phyloP scores from a whole-genome alignment of 2,888 invertebrate genomes.

The Drosophila acutilabella region DNA sequence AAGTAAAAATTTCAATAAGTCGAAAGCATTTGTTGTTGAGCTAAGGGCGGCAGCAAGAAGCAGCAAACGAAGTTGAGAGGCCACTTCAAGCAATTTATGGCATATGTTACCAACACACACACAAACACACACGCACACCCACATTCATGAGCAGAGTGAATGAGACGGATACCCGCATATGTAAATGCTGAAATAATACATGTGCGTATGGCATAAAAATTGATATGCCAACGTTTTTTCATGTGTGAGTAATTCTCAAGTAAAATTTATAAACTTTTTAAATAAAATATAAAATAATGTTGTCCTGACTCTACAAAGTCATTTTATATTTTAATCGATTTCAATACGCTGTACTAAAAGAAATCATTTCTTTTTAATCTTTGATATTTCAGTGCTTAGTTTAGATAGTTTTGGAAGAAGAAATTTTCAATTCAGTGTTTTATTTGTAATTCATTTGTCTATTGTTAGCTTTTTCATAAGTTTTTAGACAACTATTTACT shows the following conservation, averaged over 20 bases:
- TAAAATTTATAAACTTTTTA: constrained; percentile 76
- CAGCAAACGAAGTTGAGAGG: constrained; percentile 48
- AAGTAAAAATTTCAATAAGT: constrained; percentile 73
- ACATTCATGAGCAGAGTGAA: constrained; percentile 1
- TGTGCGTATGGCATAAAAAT: constrained; percentile 79
- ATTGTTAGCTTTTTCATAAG: no score
- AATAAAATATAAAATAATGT: constrained; percentile 69
- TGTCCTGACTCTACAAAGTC: neutral
- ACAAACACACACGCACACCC: constrained; percentile 10
- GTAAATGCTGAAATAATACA: constrained; percentile 78
- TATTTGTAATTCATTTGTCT: no score
- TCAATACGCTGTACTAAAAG: constrained; percentile 4
- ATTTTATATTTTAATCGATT: constrained; percentile 7
- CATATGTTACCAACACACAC: constrained; percentile 68
- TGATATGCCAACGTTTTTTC: constrained; percentile 77
- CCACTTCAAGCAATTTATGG: constrained; percentile 79
- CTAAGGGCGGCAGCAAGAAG: constrained; percentile 1
- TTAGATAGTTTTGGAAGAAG: no score
- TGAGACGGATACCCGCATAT: constrained; percentile 49
- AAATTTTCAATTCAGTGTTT: no score
- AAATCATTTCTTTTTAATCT: neutral
- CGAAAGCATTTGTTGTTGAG: constrained; percentile 60
- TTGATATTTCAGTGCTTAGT: neutral
- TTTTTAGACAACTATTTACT: no score
- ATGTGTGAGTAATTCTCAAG: constrained; percentile 80